Base-by-base conservation (phyloP, 1,140 invertebrate species). In the Galendromus occidentalis region DNA sequence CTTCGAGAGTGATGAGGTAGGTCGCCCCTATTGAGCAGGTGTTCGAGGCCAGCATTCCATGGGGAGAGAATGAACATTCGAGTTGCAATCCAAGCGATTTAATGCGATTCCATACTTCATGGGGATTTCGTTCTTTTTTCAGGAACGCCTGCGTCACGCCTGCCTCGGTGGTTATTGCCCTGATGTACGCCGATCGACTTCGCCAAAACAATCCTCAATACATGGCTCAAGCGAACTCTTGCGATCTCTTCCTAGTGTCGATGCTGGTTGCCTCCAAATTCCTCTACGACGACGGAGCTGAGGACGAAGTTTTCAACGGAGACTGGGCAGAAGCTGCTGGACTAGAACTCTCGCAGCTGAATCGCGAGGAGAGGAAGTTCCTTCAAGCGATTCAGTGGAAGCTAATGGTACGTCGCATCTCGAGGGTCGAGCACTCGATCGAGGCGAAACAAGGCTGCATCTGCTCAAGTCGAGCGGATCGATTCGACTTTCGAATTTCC, bases 211-310 rank as follows among this genome's bases (percentile, higher is more conserved):
- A 91, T 77, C 84, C 87, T 0, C 83, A 86, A 66, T 94, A 92
- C 77, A 76, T 92, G 29, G 79, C 83, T 71, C 78, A 80, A 73
- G 82, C 88, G 30, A 83, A 86, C 25, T 88, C 91, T 22, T 86
- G 87, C 55, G 87, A 94, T 74, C 79, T 95, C 14, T 95, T 95
- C 75, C 80, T 95, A 55, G 85, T 94, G 65, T 91, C 91, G 66
- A 79, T 94, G 91, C 86, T 96, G 85, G 85, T 95, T 71, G 91
- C 91, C 29, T 91, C 87, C 71, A 96, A 96, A 80, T 94, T 90
- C 76, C 78, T 94, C 70, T 84, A 89, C 74, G 91, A 93, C 74
- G 86, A 90, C 75, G 91, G 90, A 64, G 86, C 88, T 76, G 84
- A 87, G 69, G 86, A 88, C 73, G 86, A 88, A 75, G 68, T 71